These are phyloP conservation scores for Musca vetustissima DNA, from an alignment of 1,140 invertebrate genomes.

Conservation along the genomic window DNA sequence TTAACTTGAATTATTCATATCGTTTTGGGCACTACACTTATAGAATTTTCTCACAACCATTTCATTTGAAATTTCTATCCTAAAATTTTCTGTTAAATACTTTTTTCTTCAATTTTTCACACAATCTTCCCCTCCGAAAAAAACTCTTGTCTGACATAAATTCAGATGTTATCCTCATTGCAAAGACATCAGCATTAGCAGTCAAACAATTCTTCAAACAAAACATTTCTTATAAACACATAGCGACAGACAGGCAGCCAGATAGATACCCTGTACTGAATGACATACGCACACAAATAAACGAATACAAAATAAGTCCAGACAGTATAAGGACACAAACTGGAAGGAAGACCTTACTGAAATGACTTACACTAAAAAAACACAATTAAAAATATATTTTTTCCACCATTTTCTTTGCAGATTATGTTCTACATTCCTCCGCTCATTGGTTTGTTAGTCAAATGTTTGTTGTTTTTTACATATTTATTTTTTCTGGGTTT, in stretches of 20 bases:
- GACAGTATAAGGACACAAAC: no score
- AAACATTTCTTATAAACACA: no score
- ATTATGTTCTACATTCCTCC: background rate
- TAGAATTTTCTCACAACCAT: background rate
- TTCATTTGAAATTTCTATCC: background rate
- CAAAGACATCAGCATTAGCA: background rate
- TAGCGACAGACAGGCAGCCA: no score
- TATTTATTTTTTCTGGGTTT: background rate
- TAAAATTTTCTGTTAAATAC: no score
- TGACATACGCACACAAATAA: no score
- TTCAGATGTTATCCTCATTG: conserved; percentile 8
- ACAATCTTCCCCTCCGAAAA: no score
- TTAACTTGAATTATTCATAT: no score
- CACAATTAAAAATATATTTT: conserved; percentile 14
- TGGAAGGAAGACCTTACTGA: no score
- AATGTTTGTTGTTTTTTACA: background rate
- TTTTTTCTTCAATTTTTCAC: background rate
- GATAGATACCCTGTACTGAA: no score
- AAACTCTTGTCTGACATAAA: background rate
- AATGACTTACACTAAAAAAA: conserved; percentile 12
- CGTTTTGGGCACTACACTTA: no score
- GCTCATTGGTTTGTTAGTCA: background rate
- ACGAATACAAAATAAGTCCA: no score
- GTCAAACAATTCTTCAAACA: background rate
- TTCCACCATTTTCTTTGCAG: background rate